A percentile compares a stretch with the other conserved stretches of the same genome.
Evolutionary conservation across 2,888 invertebrate species (phyloP).

Genomic region (Colletes collaris): DNA sequence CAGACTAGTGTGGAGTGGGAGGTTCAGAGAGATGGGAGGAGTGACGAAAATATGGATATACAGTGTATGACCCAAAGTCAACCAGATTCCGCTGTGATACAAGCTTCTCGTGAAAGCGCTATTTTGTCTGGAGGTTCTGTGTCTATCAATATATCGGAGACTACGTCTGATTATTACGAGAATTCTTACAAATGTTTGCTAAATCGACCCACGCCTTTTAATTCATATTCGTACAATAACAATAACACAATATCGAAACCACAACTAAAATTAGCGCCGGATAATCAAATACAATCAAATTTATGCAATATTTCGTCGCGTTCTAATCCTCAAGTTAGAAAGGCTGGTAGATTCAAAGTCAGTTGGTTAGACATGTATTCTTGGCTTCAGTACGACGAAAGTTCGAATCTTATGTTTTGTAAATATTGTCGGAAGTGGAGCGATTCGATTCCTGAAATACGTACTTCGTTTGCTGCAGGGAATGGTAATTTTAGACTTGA

Average conservation of each 20-base stretch:
- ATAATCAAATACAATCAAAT: conserved; percentile 78
- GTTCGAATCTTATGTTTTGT: conserved; percentile 89
- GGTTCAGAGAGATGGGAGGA: conserved; percentile 82
- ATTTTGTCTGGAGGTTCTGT: conserved; percentile 76
- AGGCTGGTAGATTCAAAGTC: conserved; percentile 87
- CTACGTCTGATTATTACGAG: conserved; percentile 47
- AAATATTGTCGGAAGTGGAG: conserved; percentile 90
- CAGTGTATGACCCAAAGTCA: conserved; percentile 75
- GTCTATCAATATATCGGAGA: conserved; percentile 72
- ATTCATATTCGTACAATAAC: conserved; percentile 40
- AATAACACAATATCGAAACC: conserved; percentile 27
- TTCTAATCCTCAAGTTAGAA: conserved; percentile 79
- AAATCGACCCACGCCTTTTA: conserved; percentile 43
- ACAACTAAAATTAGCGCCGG: conserved; percentile 51
- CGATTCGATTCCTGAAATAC: conserved; percentile 87
- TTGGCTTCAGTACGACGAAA: conserved; percentile 90
- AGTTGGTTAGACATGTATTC: conserved; percentile 88
- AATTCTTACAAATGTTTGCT: conserved; percentile 44
- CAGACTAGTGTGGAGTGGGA: conserved; percentile 85
- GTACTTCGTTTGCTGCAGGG: conserved; percentile 92
- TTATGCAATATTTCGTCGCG: conserved; percentile 65
- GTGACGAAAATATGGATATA: conserved; percentile 81
- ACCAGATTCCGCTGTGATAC: conserved; percentile 72
- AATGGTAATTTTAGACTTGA: conserved; percentile 90
- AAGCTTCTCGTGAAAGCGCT: conserved; percentile 74